A percentile compares a stretch with the other conserved stretches of the same genome.
phyloP scores from a whole-genome alignment of 2,113 vertebrate genomes.

The Onychostruthus taczanowskii region DNA sequence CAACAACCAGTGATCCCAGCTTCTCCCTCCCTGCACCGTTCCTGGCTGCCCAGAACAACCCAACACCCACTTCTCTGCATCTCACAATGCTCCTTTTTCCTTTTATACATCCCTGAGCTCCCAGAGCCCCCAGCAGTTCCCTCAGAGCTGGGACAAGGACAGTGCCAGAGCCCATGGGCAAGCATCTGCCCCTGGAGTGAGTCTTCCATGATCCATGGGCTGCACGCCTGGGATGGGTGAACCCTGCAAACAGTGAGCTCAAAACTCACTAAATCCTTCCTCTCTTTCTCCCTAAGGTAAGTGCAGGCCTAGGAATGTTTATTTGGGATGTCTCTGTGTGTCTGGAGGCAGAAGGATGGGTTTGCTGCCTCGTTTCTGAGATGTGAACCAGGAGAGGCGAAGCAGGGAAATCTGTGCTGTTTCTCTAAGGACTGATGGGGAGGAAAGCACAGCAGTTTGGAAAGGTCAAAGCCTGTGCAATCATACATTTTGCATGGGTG shows the following conservation, averaged over 20 bases:
- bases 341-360: not conserved
- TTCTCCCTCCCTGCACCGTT: not conserved
- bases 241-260: not conserved
- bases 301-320: not conserved
- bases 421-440: not conserved
- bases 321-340: fast-evolving
- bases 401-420: not conserved
- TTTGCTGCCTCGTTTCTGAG: not conserved
- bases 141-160: not conserved
- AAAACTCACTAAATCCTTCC: not conserved
- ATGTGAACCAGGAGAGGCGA: not conserved
- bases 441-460: not conserved
- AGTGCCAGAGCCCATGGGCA: not conserved
- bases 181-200: not conserved
- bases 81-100: not conserved
- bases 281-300: not conserved
- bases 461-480: conserved; percentile 66
- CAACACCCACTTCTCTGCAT: not conserved
- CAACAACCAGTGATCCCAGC: not conserved
- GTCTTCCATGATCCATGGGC: not conserved
- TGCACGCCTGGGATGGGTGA: not conserved
- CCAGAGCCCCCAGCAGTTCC: not conserved
- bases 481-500: conserved; percentile 35
- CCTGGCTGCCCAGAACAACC: not conserved
- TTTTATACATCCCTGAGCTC: not conserved